A percentile compares a stretch with the other conserved stretches of the same genome.
phyloP scores from a whole-genome alignment of 1,140 invertebrate genomes.

The Lineus longissimus region DNA sequence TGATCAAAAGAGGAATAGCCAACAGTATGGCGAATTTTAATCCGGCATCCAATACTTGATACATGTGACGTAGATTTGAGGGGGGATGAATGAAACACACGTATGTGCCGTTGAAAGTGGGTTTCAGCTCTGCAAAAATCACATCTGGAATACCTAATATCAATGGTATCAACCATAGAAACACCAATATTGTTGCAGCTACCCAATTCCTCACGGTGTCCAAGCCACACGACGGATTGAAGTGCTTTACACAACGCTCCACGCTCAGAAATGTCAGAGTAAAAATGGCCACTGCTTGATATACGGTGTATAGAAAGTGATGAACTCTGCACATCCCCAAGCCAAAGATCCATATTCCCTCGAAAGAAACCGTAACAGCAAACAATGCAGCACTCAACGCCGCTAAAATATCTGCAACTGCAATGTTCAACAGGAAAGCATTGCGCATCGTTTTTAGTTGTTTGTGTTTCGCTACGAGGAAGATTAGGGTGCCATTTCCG shows the following conservation, averaged over 20 bases:
- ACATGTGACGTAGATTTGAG: neutral
- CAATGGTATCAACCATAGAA: no score
- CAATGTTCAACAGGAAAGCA: slow-evolving; percentile 77
- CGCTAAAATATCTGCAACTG: slow-evolving; percentile 74
- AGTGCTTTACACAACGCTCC: slow-evolving; percentile 62
- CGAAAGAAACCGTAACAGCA: slow-evolving; percentile 74
- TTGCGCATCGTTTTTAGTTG: slow-evolving; percentile 72
- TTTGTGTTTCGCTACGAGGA: slow-evolving; percentile 33
- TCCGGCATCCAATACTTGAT: slow-evolving; percentile 67
- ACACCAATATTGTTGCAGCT: slow-evolving; percentile 69
- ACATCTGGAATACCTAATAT: no score
- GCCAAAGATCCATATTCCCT: slow-evolving; percentile 83
- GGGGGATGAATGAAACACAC: slow-evolving; percentile 49
- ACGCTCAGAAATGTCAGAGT: slow-evolving; percentile 82
- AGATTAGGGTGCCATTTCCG: slow-evolving; percentile 81
- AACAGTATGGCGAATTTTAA: slow-evolving; percentile 78
- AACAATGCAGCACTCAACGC: slow-evolving; percentile 78
- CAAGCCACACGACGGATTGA: slow-evolving; percentile 8
- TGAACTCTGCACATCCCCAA: slow-evolving; percentile 61
- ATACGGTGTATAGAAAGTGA: slow-evolving; percentile 52
- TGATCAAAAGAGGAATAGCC: slow-evolving; percentile 72
- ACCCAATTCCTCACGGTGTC: slow-evolving; percentile 9
- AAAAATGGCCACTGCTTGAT: slow-evolving; percentile 76
- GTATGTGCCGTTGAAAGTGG: no score
- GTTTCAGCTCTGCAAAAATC: no score